Evolutionary conservation across 53 echinoderm and acorn worm genomes (phyloP).

Genomic region (Apostichopus leukothele): DNA sequence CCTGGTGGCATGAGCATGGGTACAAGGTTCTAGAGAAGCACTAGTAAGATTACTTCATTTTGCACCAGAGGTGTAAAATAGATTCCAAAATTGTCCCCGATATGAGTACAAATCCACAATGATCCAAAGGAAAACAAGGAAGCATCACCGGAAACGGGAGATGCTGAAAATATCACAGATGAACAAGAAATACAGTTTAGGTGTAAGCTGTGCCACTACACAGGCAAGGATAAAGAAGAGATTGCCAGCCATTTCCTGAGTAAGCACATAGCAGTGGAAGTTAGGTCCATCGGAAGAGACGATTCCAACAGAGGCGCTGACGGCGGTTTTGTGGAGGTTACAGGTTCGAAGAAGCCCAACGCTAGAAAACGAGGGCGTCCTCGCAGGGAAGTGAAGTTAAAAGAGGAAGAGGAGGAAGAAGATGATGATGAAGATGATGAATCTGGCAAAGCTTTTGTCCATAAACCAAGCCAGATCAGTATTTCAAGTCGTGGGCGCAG

Average conservation of each 20-base stretch:
- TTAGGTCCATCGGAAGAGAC: conserved; percentile 13
- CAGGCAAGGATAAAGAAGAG: conserved; percentile 64
- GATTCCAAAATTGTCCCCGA: no score
- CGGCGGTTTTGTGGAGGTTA: background rate
- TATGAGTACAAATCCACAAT: background rate
- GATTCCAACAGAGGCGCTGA: background rate
- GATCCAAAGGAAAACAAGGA: background rate
- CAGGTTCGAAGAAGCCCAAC: background rate
- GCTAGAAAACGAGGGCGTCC: conserved; percentile 14
- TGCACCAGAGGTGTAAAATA: no score
- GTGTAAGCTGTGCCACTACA: conserved; percentile 84
- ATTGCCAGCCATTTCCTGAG: conserved; percentile 90
- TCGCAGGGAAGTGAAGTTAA: background rate
- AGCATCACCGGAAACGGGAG: background rate
- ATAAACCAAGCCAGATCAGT: conserved; percentile 28
- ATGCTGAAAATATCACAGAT: background rate
- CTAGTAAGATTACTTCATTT: no score
- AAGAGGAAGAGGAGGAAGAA: conserved; percentile 30
- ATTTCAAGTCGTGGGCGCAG: conserved; percentile 40
- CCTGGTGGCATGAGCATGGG: no score
- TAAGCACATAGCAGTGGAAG: conserved; percentile 76
- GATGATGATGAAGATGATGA: conserved; percentile 50
- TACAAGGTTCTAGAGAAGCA: no score
- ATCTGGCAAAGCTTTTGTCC: conserved; percentile 28
- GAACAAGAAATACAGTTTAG: conserved; percentile 69